Base-by-base conservation (phyloP, 2,113 vertebrate genomes). In the Columba janthina region DNA sequence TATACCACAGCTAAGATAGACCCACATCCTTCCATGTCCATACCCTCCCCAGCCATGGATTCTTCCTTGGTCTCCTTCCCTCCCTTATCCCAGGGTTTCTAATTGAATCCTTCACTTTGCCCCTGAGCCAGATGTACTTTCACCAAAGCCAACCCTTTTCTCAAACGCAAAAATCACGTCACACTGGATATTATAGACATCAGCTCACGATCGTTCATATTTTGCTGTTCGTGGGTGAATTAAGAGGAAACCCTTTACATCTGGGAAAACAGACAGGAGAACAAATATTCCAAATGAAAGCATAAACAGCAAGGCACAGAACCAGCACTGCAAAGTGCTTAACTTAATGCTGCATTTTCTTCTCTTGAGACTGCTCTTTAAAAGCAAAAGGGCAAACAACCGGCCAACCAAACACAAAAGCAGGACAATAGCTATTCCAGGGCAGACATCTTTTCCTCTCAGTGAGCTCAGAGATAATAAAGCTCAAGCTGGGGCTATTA, bases 1-100 rank as follows among this genome's bases (percentile, higher is more conserved):
- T 42, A 32, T 6, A 42, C 22, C 60, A 71, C 38, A 64, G 21
- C 12, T 15, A 77, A 50, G 31, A 51, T 17, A 42, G 4, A 12
- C 26, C 5, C 44, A 57, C 6, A 15, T n/a, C 18, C 34, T 64
- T 71, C 42, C 3, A 0, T 26, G 42, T 25, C 44, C 0, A 0
- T 12, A 14, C 18, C 36, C n/a, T n/a, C 42, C 56, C 54, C 50
- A 58, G 56, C 7, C 16, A 54, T 1, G 5, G 20, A 38, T 65
- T 83, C 22, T 24, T 69, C 54, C 71, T 31, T 36, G 4, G 15
- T 64, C 21, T 73, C 40, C 34, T 26, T 29, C 53, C 32, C 34
- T 56, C 14, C 29, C 22, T 31, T 70, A 8, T 5, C 11, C 71
- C 21, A 71, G 36, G 11, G 65, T 66, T 86, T 66, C n/a, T 66